These are phyloP conservation scores for Ispidina picta DNA, from an alignment of 2,797 vertebrate genomes.

Conservation along the genomic window DNA sequence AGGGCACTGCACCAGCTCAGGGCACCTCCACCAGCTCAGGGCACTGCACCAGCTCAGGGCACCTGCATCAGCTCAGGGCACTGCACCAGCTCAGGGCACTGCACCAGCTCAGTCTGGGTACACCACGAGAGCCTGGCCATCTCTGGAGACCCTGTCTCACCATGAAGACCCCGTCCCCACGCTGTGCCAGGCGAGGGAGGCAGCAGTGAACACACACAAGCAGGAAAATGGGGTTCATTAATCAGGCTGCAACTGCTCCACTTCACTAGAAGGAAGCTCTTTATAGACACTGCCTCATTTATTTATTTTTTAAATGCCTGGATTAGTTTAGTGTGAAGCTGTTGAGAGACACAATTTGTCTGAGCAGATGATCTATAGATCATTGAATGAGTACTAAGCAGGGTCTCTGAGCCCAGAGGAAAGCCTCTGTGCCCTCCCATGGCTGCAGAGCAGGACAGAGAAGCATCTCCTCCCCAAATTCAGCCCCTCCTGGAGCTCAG, in stretches of 20 bases:
- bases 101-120: background rate
- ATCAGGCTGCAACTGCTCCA: slow-evolving; percentile 43
- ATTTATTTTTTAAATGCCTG: slow-evolving; percentile 65
- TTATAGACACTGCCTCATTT: slow-evolving; percentile 45
- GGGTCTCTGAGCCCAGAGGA: background rate
- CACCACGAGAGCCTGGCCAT: fast-evolving
- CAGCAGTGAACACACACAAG: background rate
- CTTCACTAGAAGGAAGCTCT: slow-evolving; percentile 9
- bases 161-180: too few species aligned
- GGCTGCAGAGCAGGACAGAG: background rate
- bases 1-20: background rate
- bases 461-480: background rate
- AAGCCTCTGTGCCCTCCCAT: fast-evolving
- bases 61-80: too few species aligned
- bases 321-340: slow-evolving; percentile 52
- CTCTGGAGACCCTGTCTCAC: background rate
- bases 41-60: too few species aligned
- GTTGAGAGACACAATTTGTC: slow-evolving; percentile 44
- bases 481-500: background rate
- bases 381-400: background rate
- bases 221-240: slow-evolving; percentile 21
- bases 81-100: background rate
- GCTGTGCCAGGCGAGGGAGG: too few species aligned
- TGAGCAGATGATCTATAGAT: slow-evolving; percentile 48
- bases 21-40: too few species aligned